Conservation (phyloP, 2,113 vertebrate species). For the Mus pahari region DNA sequence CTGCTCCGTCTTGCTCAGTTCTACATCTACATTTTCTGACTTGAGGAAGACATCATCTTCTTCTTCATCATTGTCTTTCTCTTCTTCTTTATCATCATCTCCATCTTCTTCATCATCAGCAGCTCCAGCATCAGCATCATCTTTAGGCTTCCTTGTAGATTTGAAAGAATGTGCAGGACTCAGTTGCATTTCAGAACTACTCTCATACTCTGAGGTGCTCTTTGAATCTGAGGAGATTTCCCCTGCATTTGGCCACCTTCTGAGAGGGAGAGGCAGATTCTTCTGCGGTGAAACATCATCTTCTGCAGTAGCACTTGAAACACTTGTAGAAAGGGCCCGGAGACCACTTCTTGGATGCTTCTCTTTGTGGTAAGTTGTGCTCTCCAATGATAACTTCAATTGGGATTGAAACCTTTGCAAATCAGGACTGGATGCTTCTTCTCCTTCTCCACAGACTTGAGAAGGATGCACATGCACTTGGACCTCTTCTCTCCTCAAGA, state of each 20-base stretch:
- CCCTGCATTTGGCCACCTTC: not conserved
- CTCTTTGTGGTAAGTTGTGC: not conserved
- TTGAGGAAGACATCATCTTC: not conserved
- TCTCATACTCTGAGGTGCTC: not conserved
- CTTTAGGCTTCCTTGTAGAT: not conserved
- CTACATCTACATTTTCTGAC: not conserved
- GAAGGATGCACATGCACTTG: slow-evolving; percentile 37
- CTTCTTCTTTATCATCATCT: not conserved
- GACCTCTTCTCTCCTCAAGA: not conserved
- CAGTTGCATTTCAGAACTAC: not conserved
- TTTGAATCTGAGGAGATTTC: not conserved
- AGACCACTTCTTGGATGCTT: not conserved
- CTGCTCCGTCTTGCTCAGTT: not conserved
- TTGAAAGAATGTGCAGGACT: not conserved
- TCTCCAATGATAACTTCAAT: not conserved
- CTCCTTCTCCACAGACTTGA: not conserved
- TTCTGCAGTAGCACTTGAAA: not conserved
- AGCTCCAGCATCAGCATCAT: no score
- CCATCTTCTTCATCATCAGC: not conserved
- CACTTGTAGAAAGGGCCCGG: not conserved
- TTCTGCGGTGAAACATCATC: not conserved
- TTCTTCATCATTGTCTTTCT: not conserved
- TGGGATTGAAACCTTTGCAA: not conserved
- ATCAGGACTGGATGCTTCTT: not conserved
- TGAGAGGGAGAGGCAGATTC: not conserved